Conservation (phyloP, 2,113 vertebrate genomes). For the Pseudorasbora parva region DNA sequence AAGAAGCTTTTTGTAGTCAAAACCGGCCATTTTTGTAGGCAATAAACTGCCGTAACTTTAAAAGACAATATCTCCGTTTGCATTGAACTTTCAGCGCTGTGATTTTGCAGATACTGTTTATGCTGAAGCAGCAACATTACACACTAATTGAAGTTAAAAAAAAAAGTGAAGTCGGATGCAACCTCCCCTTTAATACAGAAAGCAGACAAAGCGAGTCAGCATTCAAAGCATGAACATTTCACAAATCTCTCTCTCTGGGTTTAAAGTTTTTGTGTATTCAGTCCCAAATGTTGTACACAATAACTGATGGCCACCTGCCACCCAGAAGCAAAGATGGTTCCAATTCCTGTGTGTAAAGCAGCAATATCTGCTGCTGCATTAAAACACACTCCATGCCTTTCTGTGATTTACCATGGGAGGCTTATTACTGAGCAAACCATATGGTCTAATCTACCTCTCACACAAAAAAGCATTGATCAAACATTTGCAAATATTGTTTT, state of each 20-base stretch:
- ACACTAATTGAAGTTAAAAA: no score
- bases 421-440: conserved; percentile 63
- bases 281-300: conserved; percentile 38
- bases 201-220: conserved; percentile 1
- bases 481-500: conserved; percentile 58
- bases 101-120: no score
- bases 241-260: neutral
- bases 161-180: no score
- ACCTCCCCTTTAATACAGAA: conserved; percentile 44
- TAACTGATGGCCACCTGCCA: conserved; percentile 63
- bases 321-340: conserved; percentile 63
- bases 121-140: no score
- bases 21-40: no score
- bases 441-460: conserved; percentile 61
- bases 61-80: no score
- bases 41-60: no score
- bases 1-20: no score
- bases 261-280: conserved; percentile 49
- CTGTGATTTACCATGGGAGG: conserved; percentile 61
- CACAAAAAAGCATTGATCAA: conserved; percentile 68
- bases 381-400: conserved; percentile 55
- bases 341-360: conserved; percentile 59
- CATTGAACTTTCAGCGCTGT: no score
- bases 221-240: conserved; percentile 30
- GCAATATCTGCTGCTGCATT: conserved; percentile 56